Evolutionary conservation across 1,140 invertebrate species (phyloP).

Genomic region (Drepana arcuata): DNA sequence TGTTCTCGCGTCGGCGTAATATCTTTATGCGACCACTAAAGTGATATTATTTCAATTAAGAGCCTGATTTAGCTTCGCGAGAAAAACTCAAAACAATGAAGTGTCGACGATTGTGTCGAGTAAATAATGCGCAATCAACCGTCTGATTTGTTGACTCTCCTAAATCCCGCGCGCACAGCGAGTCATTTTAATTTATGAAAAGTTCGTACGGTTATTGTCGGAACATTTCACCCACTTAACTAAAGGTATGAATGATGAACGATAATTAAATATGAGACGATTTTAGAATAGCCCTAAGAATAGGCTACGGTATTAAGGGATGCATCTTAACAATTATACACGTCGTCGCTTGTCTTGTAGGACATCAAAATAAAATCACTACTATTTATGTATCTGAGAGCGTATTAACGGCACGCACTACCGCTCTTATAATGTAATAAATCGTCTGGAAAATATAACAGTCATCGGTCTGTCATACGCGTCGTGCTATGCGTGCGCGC

Average conservation of each 20-base stretch:
- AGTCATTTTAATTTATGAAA: neutral
- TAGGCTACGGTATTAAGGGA: slow-evolving; percentile 36
- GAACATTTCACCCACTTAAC: slow-evolving; percentile 19
- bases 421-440: slow-evolving; percentile 66
- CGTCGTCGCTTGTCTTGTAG: slow-evolving; percentile 61
- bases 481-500: slow-evolving; percentile 34
- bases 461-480: slow-evolving; percentile 62
- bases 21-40: slow-evolving; percentile 54
- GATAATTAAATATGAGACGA: too few species aligned
- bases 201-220: too few species aligned
- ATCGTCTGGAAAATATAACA: slow-evolving; percentile 70
- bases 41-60: slow-evolving; percentile 62
- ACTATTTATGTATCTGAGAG: slow-evolving; percentile 66
- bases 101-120: slow-evolving; percentile 38
- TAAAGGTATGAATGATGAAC: slow-evolving; percentile 21
- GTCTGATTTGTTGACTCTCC: slow-evolving; percentile 33
- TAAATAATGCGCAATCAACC: slow-evolving; percentile 52
- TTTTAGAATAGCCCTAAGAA: too few species aligned
- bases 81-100: slow-evolving; percentile 59
- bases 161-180: slow-evolving; percentile 7
- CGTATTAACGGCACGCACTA: slow-evolving; percentile 52
- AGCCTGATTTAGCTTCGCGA: slow-evolving; percentile 41
- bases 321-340: slow-evolving; percentile 51
- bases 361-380: slow-evolving; percentile 68
- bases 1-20: slow-evolving; percentile 45